Evolutionary conservation across 1,140 invertebrate genomes (phyloP).

Genomic region (Drosophila biarmipes): DNA sequence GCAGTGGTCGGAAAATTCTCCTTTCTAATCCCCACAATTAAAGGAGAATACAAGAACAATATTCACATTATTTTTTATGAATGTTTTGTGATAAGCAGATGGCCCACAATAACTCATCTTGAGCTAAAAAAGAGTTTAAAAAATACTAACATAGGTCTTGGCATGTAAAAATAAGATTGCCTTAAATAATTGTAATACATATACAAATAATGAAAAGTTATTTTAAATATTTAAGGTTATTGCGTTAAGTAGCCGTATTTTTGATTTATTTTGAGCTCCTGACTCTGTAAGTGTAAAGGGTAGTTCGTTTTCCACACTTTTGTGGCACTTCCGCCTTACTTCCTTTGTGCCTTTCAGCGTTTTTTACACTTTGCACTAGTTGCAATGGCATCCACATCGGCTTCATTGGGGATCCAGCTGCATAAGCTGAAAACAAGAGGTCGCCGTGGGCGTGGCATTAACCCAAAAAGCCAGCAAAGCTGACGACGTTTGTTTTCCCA

Average conservation of each 20-base stretch:
- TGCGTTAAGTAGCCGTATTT: background rate
- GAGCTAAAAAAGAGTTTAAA: no score
- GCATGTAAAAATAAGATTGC: no score
- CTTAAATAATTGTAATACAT: no score
- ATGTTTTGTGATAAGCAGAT: background rate
- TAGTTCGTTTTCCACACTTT: conserved; percentile 22
- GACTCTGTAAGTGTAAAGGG: background rate
- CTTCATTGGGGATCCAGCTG: conserved; percentile 5
- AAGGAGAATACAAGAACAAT: background rate
- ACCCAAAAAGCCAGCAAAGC: conserved; percentile 56
- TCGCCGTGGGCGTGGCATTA: conserved; percentile 55
- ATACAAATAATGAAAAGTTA: no score
- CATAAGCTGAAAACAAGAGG: conserved; percentile 48
- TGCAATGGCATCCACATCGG: conserved; percentile 17
- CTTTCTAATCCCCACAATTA: conserved; percentile 1
- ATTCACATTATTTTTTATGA: background rate
- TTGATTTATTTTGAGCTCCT: no score
- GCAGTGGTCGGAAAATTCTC: background rate
- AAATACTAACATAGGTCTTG: no score
- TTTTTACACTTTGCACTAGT: conserved; percentile 38
- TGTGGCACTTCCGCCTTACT: background rate
- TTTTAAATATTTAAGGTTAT: background rate
- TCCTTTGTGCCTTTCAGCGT: conserved; percentile 42
- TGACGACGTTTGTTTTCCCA: conserved; percentile 54
- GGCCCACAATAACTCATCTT: background rate